Conservation (phyloP, 2,888 invertebrate species). For the Therioaphis trifolii region DNA sequence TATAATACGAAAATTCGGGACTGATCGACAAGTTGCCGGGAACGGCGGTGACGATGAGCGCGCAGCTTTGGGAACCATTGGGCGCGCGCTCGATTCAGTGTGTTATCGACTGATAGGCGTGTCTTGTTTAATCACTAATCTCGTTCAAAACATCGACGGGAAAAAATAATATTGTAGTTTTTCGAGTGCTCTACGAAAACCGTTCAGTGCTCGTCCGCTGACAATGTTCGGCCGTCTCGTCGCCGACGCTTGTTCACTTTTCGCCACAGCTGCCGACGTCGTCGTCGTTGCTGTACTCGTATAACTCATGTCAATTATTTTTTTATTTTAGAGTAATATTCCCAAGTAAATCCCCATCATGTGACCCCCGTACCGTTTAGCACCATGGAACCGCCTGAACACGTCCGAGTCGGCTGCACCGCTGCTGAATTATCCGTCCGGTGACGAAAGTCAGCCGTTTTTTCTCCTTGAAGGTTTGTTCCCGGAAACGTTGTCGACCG, state of each 20-base stretch:
- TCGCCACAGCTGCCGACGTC: not conserved
- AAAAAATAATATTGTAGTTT: not conserved
- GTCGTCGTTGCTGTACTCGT: not conserved
- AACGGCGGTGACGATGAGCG: not conserved
- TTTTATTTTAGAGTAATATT: too few relatives aligned
- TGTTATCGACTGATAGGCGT: slow-evolving; percentile 61
- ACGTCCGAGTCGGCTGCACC: not conserved
- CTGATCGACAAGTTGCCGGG: too few relatives aligned
- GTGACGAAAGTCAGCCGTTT: slow-evolving; percentile 27
- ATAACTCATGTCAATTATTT: not conserved
- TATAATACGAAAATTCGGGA: too few relatives aligned
- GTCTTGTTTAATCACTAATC: slow-evolving; percentile 57
- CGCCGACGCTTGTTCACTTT: not conserved
- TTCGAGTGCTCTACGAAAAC: not conserved
- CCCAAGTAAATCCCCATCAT: not conserved
- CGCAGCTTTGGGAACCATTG: slow-evolving; percentile 32
- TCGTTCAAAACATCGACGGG: slow-evolving; percentile 39
- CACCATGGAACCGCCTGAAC: slow-evolving; percentile 23
- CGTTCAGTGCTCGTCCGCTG: not conserved
- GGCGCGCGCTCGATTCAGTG: not conserved
- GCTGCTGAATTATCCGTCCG: slow-evolving; percentile 15
- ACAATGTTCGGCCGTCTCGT: not conserved
- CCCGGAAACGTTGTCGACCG: not conserved
- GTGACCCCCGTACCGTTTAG: not conserved
- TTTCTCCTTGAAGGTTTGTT: slow-evolving; percentile 21